phyloP scores from a whole-genome alignment of 1,140 invertebrate genomes.

The Cheumatopsyche charites region DNA sequence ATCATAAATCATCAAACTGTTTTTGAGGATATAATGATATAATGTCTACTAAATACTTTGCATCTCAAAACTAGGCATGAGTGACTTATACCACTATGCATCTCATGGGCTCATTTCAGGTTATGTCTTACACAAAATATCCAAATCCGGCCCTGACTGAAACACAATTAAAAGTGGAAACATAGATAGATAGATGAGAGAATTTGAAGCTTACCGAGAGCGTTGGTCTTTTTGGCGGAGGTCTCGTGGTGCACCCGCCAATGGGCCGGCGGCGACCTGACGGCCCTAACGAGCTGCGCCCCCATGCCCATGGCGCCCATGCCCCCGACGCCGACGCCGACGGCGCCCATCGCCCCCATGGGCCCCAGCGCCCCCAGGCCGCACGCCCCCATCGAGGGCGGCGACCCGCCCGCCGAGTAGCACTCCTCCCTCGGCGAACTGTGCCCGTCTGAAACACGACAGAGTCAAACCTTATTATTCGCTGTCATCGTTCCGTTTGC shows the following conservation, averaged over 20 bases:
- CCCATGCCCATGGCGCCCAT: constrained; percentile 37
- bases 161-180: too few relatives aligned
- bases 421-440: constrained; percentile 46
- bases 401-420: constrained; percentile 43
- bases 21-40: too few relatives aligned
- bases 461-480: constrained; percentile 1
- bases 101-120: too few relatives aligned
- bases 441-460: constrained; percentile 42
- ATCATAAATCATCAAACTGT: too few relatives aligned
- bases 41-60: too few relatives aligned
- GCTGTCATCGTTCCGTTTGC: too few relatives aligned
- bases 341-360: constrained; percentile 35
- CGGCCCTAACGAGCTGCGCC: constrained; percentile 44
- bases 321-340: constrained; percentile 28
- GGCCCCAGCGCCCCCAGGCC: constrained; percentile 38
- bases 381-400: constrained; percentile 43
- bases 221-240: constrained; percentile 41
- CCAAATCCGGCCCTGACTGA: too few relatives aligned
- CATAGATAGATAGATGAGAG: too few relatives aligned
- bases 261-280: constrained; percentile 43
- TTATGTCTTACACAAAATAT: too few relatives aligned
- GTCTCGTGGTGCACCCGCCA: constrained; percentile 46
- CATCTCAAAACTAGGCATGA: too few relatives aligned
- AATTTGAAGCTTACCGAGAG: constrained; percentile 41
- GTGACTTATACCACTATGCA: too few relatives aligned